Conservation (phyloP, 2,113 vertebrate species). For the Pseudonaja textilis region DNA sequence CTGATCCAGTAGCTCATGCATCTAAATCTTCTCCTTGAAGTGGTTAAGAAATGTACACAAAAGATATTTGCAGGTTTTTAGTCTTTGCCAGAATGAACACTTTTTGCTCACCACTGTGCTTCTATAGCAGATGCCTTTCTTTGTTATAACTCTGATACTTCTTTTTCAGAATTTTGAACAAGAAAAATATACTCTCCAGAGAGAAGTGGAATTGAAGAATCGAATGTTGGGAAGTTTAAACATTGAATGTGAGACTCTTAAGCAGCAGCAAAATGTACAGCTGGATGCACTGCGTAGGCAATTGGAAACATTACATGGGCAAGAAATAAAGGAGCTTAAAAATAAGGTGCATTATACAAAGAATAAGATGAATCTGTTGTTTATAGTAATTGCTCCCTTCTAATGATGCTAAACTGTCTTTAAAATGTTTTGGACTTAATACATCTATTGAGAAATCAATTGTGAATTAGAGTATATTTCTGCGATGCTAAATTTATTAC, state of each 20-base stretch:
- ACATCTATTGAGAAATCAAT: background rate
- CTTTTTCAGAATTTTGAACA: slow-evolving; percentile 77
- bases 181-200: slow-evolving; percentile 88
- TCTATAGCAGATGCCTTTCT: background rate
- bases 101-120: too few species aligned
- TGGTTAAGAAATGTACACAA: background rate
- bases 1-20: too few species aligned
- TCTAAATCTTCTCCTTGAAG: background rate
- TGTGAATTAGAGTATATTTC: background rate
- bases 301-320: slow-evolving; percentile 73
- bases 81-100: background rate
- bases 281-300: slow-evolving; percentile 78
- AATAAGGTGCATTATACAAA: slow-evolving; percentile 75
- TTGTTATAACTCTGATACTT: slow-evolving; percentile 17
- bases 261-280: slow-evolving; percentile 80
- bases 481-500: background rate
- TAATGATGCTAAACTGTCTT: background rate
- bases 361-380: background rate
- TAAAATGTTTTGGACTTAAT: background rate
- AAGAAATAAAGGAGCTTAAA: slow-evolving; percentile 78
- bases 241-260: slow-evolving; percentile 85
- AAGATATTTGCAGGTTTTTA: background rate
- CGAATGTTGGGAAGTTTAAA: slow-evolving; percentile 85
- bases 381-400: background rate
- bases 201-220: slow-evolving; percentile 85